Base-by-base conservation (phyloP, 2,797 vertebrate species). In the Vireo griseus region DNA sequence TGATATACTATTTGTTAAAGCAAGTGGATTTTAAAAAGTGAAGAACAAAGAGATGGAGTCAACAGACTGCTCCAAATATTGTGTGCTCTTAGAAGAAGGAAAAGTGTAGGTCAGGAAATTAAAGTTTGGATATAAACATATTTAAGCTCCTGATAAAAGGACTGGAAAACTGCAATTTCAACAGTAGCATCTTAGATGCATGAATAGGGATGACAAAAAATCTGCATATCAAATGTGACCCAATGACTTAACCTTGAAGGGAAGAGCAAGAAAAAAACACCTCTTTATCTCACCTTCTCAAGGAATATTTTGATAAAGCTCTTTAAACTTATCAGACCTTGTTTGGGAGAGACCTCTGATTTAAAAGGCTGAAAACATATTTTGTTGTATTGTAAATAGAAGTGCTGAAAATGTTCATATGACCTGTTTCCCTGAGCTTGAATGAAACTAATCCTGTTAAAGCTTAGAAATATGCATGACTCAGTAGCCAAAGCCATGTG, bases 381-480 rank as follows among this genome's bases (percentile, higher is more conserved):
- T 65, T 78, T 91, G 61, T 71, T 69, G 24, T 63, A 76, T 21
- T 65, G 69, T 52, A 96, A 94, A 95, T 0, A 87, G 11, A 92
- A 94, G 28, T 20, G 51, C 71, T 92, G 74, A 85, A 92, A 96
- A 73, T 20, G 22, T 44, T 82, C 77, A 58, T 29, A 79, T 22
- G 89, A 85, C 44, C 67, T 24, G 42, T 39, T 84, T 93, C 55
- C 31, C 92, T 25, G 25, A 91, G 67, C 77, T 29, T 75, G 58
- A 91, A 96, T 85, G 31, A 73, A 85, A 84, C 44, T 94, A 96
- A 96, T 96, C 88, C 94, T 66, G 22, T 37, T 86, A 92, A 95
- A 93, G 91, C 77, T 86, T 44, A 76, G 48, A 92, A 94, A 94
- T 87, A 94, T 90, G 86, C 92, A 84, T 92, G 94, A 96, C 83